Base-by-base conservation (phyloP, 2,113 vertebrate species). In the Paracanthobrama guichenoti region DNA sequence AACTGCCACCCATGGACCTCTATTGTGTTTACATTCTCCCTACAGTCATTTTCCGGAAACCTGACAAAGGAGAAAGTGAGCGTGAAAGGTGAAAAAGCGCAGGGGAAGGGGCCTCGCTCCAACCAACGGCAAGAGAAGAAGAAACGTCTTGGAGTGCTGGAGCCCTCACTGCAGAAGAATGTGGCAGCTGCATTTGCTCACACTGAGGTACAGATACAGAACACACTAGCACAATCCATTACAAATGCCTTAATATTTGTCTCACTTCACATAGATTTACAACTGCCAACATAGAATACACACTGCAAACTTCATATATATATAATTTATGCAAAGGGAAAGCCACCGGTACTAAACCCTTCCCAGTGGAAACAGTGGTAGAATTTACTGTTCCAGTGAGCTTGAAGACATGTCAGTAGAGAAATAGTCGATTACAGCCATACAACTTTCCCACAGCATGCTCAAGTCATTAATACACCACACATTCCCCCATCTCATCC, bases 151-250 rank as follows among this genome's bases (percentile, higher is more conserved):
- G 87, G 53, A 7, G 67, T 66, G 39, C 35, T 85, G 35, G 85
- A 86, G 67, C 74, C 87, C 2, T 78, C 76, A 1, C 76, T 88
- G 75, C 88, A 87, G 69, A 88, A 87, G 39, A 87, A 88, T 79
- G 81, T 11, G 44, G 88, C 85, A 60, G 88, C 85, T 64, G 85
- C 87, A 24, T 88, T 86, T 55, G 77, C 88, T 53, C 79, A 85
- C 71, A 76, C 79, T 24, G 85, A 87, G 83, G 88, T 88, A 72
- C 59, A 39, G 48, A 82, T 42, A 42, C 31, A 44, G 53, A 3
- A 42, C 67, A 16, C 42, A 16, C 42, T 48, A 16, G 71, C 39
- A 24, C n/a, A 46, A 24, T 48, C 42, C 22, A 16, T 73, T 73
- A 73, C 11, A 73, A 73, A 46, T 0, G 12, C 22, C 71, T 14